Base-by-base conservation (phyloP, 2,888 invertebrate genomes). In the Oithona nana region DNA sequence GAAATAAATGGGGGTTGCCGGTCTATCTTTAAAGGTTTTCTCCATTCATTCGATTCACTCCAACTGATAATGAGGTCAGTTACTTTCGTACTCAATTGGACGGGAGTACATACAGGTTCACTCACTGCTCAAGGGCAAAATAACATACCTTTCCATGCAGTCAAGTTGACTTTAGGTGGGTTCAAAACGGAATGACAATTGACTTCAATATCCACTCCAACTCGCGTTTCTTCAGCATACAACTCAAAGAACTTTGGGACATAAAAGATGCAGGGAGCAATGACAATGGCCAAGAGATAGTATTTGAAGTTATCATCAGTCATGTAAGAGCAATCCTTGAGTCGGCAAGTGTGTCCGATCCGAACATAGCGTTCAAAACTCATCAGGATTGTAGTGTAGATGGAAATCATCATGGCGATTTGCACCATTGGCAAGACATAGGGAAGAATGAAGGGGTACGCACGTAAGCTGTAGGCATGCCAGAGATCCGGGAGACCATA, bases 291-390 rank as follows among this genome's bases (percentile, higher is more conserved):
- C 13, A 54, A 16, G 24, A 54, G 13, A 11, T 54, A 54, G 26
- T 54, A 54, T 26, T 26, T 54, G 26, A 54, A 54, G 26, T 54
- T 54, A 3, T 54, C 54, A 20, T 54, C 54, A 16, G 54, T 54
- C 13, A 54, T 54, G 26, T 54, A 54, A 16, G 54, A 54, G 26
- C 54, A 54, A 3, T 20, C 54, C 26, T 54, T 54, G 24, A 54
- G 26, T 26, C 26, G 20, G 24, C 54, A 54, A 54, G 54, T 54
- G 26, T 54, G 54, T 24, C 54, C 54, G 16, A 54, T 54, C 24
- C 54, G 20, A 26, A 54, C 54, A 54, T 54, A 54, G 22, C 54
- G 54, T 26, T 54, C 54, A 54, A 54, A 54, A 26, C 54, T 54
- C 54, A 54, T 54, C 6, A 54, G 24, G 11, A 54, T 54, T 20